These are phyloP conservation scores for Poicephalus meyeri DNA, from an alignment of 2,113 vertebrate species.

Conservation along the genomic window DNA sequence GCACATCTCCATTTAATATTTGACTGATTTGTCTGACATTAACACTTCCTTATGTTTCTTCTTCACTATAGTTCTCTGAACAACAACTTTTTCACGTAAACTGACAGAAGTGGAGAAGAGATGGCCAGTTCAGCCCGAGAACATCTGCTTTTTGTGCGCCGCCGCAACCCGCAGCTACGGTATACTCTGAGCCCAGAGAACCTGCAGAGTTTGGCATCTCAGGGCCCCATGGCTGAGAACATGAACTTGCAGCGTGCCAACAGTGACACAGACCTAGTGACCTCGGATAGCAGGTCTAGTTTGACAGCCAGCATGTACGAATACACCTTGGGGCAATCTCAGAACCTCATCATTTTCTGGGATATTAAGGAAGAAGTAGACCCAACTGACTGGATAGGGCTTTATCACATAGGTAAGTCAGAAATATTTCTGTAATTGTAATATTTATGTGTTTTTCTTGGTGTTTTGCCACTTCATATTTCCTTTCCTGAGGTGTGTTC, in stretches of 20 bases:
- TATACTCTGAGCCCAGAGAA: constrained; percentile 96
- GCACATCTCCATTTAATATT: not conserved
- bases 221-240: constrained; percentile 77
- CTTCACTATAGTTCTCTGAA: constrained; percentile 45
- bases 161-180: constrained; percentile 90
- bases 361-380: constrained; percentile 99
- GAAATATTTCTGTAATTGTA: not conserved
- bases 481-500: not conserved
- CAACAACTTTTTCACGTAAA: constrained; percentile 39
- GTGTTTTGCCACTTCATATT: not conserved
- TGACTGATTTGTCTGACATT: not conserved
- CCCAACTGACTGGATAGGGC: constrained; percentile 97
- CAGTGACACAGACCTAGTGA: constrained; percentile 96
- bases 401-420: constrained; percentile 95
- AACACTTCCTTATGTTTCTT: not conserved
- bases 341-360: constrained; percentile 97
- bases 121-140: constrained; percentile 89
- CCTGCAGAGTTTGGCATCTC: constrained; percentile 87
- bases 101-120: not conserved
- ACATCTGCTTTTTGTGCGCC: constrained; percentile 86
- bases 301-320: constrained; percentile 94
- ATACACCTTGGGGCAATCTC: constrained; percentile 88
- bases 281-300: constrained; percentile 93
- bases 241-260: constrained; percentile 90
- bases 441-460: not conserved